These are phyloP conservation scores for Lithophane socia DNA, from an alignment of 2,888 invertebrate genomes.

Conservation along the genomic window DNA sequence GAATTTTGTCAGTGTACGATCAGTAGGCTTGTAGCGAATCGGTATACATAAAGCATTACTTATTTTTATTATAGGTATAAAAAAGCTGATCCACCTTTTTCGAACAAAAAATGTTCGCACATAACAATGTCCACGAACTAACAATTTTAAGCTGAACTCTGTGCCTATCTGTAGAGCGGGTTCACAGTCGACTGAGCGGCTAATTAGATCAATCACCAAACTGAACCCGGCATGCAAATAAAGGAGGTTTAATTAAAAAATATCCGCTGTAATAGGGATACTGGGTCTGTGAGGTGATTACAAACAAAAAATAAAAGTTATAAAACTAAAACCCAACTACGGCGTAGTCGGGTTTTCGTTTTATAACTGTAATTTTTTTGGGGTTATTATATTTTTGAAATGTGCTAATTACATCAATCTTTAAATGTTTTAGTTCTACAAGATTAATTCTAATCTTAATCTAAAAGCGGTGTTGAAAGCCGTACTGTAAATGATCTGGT, in stretches of 20 bases:
- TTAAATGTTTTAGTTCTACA: not conserved
- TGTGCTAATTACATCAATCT: too few species aligned
- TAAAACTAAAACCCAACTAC: too few species aligned
- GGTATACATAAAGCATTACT: not conserved
- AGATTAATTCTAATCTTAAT: not conserved
- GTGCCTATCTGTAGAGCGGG: slow-evolving; percentile 50
- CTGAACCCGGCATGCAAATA: slow-evolving; percentile 55
- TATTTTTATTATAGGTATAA: not conserved
- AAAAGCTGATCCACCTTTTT: not conserved
- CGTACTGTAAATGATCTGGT: slow-evolving; percentile 4
- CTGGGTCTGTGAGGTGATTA: slow-evolving; percentile 7
- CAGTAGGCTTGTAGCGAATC: not conserved
- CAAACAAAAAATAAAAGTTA: not conserved
- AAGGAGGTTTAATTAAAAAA: slow-evolving; percentile 46
- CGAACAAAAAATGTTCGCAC: not conserved
- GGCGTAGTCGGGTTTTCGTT: too few species aligned
- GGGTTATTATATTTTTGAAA: too few species aligned
- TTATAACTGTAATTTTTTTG: too few species aligned
- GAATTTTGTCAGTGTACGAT: not conserved
- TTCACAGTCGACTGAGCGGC: slow-evolving; percentile 67
- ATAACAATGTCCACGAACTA: slow-evolving; percentile 5
- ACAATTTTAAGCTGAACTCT: slow-evolving; percentile 52
- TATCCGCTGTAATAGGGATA: slow-evolving; percentile 2
- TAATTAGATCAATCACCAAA: slow-evolving; percentile 73
- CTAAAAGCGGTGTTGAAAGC: not conserved